Evolutionary conservation across 2,113 vertebrate species (phyloP).

Genomic region (Corythornis vintsioides): DNA sequence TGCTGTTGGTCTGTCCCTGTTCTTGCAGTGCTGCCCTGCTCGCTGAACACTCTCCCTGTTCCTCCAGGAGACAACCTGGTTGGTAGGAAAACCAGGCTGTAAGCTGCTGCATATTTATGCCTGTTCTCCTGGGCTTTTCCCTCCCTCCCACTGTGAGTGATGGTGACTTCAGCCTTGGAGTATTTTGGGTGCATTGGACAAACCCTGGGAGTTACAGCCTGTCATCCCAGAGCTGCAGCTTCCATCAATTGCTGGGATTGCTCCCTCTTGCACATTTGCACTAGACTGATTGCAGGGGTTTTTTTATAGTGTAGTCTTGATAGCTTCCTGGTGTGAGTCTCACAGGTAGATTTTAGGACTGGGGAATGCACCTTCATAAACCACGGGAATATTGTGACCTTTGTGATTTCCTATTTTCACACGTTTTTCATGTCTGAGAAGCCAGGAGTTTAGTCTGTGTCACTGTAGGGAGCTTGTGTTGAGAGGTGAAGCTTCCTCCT

Average conservation of each 20-base stretch:
- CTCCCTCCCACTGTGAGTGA: neutral
- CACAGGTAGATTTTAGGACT: neutral
- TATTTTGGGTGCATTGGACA: neutral
- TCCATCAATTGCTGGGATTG: neutral
- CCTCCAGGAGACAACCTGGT: neutral
- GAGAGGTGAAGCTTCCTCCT: neutral
- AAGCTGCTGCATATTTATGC: neutral
- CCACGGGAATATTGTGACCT: neutral
- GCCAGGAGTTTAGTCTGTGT: neutral
- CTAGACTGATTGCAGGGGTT: neutral
- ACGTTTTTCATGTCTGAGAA: neutral
- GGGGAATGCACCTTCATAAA: neutral
- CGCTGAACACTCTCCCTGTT: neutral
- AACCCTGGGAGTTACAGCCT: neutral
- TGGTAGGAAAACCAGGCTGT: neutral
- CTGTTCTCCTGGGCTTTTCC: neutral
- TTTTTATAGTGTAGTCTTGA: neutral
- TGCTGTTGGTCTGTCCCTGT: neutral
- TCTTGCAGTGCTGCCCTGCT: neutral
- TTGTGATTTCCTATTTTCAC: neutral
- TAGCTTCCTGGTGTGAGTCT: neutral
- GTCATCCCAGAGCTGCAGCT: neutral
- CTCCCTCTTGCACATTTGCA: neutral
- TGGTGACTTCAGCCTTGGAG: neutral
- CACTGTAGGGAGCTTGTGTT: neutral